Evolutionary conservation across 1,140 invertebrate species (phyloP).

Genomic region (Drosophila biarmipes): DNA sequence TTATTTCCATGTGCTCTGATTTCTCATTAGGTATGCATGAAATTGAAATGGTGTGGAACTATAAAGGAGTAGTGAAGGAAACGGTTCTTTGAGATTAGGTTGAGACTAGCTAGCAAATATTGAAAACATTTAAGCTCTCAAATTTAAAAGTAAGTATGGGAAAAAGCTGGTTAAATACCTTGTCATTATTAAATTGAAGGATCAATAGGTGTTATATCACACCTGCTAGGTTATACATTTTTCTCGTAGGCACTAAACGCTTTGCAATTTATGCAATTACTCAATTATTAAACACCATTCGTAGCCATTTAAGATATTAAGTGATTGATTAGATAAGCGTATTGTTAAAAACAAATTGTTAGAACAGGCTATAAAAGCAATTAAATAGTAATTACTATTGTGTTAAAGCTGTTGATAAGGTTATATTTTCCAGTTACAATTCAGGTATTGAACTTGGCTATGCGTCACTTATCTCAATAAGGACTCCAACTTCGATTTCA

Average conservation of each 20-base stretch:
- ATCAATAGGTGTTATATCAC: no score
- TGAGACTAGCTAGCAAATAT: no score
- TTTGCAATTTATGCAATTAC: background rate
- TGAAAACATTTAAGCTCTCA: no score
- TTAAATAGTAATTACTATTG: no score
- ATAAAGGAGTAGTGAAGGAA: background rate
- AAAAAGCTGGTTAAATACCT: no score
- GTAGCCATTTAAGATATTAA: background rate
- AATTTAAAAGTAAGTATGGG: no score
- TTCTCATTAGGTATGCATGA: conserved; percentile 62
- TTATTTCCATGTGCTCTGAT: conserved; percentile 3
- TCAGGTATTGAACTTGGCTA: background rate
- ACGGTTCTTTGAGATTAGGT: background rate
- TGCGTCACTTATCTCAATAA: conserved; percentile 6
- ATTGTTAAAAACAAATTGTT: background rate
- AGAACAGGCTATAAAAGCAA: background rate
- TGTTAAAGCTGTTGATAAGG: background rate
- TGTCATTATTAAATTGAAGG: no score
- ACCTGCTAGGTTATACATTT: background rate
- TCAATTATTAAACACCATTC: background rate
- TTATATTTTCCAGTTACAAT: background rate
- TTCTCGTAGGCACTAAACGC: background rate
- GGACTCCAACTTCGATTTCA: background rate
- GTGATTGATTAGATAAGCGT: background rate
- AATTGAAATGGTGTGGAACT: conserved; percentile 52